Conservation (phyloP, 2,113 vertebrate genomes). For the Copsychus sechellarum region DNA sequence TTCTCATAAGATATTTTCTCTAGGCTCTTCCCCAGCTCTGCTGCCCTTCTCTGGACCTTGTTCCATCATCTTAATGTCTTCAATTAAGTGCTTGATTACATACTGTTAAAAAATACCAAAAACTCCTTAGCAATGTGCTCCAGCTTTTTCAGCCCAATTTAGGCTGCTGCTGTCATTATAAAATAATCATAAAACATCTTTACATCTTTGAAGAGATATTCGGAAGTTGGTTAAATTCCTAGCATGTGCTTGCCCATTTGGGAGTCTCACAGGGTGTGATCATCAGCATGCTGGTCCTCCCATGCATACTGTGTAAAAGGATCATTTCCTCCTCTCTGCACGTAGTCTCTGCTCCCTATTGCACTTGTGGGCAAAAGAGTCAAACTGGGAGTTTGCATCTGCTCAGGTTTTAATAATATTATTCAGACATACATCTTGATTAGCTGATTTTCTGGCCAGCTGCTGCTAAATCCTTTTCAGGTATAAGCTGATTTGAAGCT, state of each 20-base stretch:
- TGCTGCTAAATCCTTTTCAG: not conserved
- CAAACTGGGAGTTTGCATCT: not conserved
- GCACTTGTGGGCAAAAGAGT: not conserved
- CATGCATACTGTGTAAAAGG: fast-evolving
- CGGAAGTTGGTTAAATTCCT: not conserved
- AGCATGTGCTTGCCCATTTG: not conserved
- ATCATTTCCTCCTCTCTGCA: not conserved
- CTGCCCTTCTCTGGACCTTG: not conserved
- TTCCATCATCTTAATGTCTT: not conserved
- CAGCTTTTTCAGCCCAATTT: not conserved
- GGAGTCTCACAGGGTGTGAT: not conserved
- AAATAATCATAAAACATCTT: not conserved
- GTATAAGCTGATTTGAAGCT: slow-evolving; percentile 21
- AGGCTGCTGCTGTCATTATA: not conserved
- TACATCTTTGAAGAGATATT: not conserved
- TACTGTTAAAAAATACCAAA: not conserved
- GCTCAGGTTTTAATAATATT: slow-evolving; percentile 23
- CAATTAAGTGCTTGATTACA: not conserved
- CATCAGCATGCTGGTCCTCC: not conserved
- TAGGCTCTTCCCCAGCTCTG: not conserved
- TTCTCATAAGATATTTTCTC: not conserved
- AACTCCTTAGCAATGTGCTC: not conserved
- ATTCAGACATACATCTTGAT: not conserved
- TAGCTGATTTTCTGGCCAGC: not conserved
- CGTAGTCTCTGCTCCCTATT: not conserved